Evolutionary conservation across 2,888 invertebrate genomes (phyloP).

Genomic region (Lasioglossum pauxillum): DNA sequence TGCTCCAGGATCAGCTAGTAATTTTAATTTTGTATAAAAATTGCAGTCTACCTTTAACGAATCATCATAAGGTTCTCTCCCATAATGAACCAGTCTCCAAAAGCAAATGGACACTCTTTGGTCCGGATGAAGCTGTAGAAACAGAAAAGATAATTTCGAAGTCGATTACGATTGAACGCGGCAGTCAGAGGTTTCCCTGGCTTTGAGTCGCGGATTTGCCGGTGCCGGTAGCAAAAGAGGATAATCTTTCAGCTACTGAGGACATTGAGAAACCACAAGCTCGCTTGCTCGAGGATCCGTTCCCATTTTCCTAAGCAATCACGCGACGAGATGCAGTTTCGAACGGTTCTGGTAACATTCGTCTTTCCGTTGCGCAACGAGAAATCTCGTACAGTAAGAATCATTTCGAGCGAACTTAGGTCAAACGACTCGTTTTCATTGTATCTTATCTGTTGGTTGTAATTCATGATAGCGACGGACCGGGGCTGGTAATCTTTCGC

Average conservation of each 20-base stretch:
- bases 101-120: background rate
- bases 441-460: background rate
- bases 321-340: slow-evolving; percentile 26
- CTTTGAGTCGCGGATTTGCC: slow-evolving; percentile 19
- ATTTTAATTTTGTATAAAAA: too few species aligned
- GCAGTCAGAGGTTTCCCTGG: background rate
- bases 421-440: background rate
- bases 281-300: slow-evolving; percentile 26
- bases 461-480: background rate
- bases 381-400: background rate
- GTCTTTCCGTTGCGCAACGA: background rate
- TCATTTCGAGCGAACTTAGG: background rate
- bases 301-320: slow-evolving; percentile 33
- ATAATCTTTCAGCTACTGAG: slow-evolving; percentile 49
- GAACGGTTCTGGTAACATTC: background rate
- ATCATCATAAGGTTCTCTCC: background rate
- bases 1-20: too few species aligned
- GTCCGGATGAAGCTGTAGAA: background rate
- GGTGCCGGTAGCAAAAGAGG: slow-evolving; percentile 38
- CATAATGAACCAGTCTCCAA: too few species aligned
- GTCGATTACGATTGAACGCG: background rate
- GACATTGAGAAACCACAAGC: slow-evolving; percentile 46
- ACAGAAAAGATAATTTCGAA: background rate
- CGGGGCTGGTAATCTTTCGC: background rate
- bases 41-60: background rate